Evolutionary conservation across 2,888 invertebrate species (phyloP).

Genomic region (Epinotia nisella): DNA sequence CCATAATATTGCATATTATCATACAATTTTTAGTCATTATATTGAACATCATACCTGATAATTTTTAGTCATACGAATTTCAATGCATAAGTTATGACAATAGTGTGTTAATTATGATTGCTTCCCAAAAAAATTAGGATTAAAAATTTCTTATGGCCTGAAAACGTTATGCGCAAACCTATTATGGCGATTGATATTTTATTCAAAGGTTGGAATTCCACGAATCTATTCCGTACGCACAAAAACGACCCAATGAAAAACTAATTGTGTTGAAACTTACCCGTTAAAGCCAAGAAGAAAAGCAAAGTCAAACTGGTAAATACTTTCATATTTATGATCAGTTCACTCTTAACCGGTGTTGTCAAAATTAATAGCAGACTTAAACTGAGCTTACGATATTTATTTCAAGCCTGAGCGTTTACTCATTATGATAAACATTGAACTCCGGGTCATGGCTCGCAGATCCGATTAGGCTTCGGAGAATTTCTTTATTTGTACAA

Average conservation of each 20-base stretch:
- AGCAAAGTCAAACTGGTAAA: not conserved
- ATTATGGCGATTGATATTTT: no score
- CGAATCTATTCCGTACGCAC: no score
- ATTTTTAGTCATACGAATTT: no score
- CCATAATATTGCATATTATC: no score
- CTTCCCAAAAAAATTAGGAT: no score
- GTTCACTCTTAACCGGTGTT: not conserved
- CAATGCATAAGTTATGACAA: no score
- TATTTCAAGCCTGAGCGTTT: not conserved
- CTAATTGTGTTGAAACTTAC: not conserved
- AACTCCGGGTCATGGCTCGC: not conserved
- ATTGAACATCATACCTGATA: no score
- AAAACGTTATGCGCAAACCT: no score
- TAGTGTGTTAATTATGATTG: no score
- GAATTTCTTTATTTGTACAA: not conserved
- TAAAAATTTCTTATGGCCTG: no score
- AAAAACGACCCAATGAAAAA: not conserved
- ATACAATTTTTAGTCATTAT: no score
- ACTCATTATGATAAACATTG: not conserved
- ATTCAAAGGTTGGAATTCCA: no score
- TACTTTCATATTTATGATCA: not conserved
- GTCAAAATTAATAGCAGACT: not conserved
- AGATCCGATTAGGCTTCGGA: not conserved
- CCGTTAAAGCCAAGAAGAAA: not conserved
- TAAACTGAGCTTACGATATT: not conserved